Conservation (phyloP, 1,140 invertebrate species). For the Drosophila truncata region DNA sequence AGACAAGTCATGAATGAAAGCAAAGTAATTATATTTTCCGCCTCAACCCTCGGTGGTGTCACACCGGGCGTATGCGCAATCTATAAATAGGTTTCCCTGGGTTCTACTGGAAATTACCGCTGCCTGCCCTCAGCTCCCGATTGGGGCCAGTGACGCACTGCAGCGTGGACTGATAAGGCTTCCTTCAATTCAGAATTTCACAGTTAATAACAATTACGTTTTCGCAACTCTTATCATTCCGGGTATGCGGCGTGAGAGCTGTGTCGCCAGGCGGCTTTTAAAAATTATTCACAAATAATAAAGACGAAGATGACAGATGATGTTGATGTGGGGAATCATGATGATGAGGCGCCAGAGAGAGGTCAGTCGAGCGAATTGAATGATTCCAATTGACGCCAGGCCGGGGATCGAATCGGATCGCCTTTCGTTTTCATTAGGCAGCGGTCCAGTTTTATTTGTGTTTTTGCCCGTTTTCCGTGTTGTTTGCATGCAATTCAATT, state of each 20-base stretch:
- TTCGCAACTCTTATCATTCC: conserved; percentile 54
- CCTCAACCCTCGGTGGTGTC: conserved; percentile 8
- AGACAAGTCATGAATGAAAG: conserved; percentile 63
- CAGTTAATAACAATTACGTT: conserved; percentile 71
- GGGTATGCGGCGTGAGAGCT: conserved; percentile 1
- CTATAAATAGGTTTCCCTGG: conserved; percentile 65
- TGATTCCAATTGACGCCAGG: conserved; percentile 50
- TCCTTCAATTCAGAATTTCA: conserved; percentile 47
- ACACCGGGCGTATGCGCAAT: conserved; percentile 65
- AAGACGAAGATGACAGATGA: conserved; percentile 5
- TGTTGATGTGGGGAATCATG: conserved; percentile 30
- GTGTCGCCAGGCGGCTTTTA: conserved; percentile 38
- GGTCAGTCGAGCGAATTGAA: conserved; percentile 51
- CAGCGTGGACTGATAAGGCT: conserved; percentile 49
- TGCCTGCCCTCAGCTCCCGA: conserved; percentile 28
- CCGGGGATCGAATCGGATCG: conserved; percentile 21
- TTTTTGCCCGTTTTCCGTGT: conserved; percentile 26
- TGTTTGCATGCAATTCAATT: conserved; percentile 78
- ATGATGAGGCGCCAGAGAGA: conserved; percentile 33
- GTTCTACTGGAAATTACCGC: conserved; percentile 20
- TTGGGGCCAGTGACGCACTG: conserved; percentile 55
- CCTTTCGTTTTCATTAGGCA: conserved; percentile 70
- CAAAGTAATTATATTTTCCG: conserved; percentile 53
- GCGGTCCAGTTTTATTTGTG: conserved; percentile 44
- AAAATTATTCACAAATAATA: conserved; percentile 9